Base-by-base conservation (phyloP, 2,113 vertebrate genomes). In the Phycodurus eques region DNA sequence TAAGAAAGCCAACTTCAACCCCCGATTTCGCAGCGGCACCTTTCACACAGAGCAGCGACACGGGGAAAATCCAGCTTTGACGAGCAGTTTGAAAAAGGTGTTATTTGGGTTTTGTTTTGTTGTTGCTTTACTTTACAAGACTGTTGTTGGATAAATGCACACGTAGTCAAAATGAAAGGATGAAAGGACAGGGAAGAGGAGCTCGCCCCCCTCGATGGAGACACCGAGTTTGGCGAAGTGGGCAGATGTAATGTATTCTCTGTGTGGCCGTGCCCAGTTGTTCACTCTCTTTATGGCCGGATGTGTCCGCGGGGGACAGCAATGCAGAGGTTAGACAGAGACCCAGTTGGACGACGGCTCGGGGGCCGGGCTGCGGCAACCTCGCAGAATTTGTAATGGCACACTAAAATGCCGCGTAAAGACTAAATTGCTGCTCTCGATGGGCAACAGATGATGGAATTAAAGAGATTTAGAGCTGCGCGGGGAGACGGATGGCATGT, bases 391-490 rank as follows among this genome's bases (percentile, higher is more conserved):
- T 76, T 85, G 90, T 92, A 91, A 92, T 89, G 84, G 88, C 88
- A 83, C 85, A 87, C 85, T 90, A 89, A 88, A 91, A 90, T 77
- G 88, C 86, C 74, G 78, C 80, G 85, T 90, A 88, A 90, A 91
- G 87, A 85, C 83, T 81, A 89, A 92, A 90, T 85, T 88, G 83
- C 83, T 84, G 80, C 87, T 83, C 89, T 88, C 91, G 90, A 91
- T 90, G 84, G 89, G 83, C 81, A 89, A 88, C 92, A 92, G 90
- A 92, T 93, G 91, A 93, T 82, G 72, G 85, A 91, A 90, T 85
- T 88, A 92, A 89, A 90, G 82, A 92, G 88, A 93, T 92, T 92
- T 92, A 91, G 80, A 84, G 89, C 83, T 75, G 78, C 78, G 75
- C 78, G 83, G 83, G 74, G 76, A 87, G 88, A 81, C 68, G 76